Conservation (phyloP, 2,113 vertebrate species). For the Carollia perspicillata region DNA sequence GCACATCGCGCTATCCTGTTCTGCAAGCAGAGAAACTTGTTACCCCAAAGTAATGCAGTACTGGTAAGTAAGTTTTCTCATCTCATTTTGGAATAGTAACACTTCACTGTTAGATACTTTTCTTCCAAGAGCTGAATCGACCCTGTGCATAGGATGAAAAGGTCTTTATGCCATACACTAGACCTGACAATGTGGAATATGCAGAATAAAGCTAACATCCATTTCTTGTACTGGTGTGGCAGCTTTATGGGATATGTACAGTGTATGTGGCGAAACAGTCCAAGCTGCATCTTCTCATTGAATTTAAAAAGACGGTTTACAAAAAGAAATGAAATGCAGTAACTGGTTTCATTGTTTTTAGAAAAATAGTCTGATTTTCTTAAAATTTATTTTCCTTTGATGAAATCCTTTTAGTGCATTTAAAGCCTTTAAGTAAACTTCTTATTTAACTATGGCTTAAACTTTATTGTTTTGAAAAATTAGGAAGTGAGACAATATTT, state of each 20-base stretch:
- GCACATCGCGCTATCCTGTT: constrained; percentile 93
- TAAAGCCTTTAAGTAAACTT: neutral
- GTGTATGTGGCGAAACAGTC: neutral
- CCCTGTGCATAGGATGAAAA: neutral
- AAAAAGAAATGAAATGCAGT: neutral
- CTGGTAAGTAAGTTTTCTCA: constrained; percentile 89
- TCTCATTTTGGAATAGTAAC: neutral
- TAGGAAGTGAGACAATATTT: neutral
- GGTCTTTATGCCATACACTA: neutral
- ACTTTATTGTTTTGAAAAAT: neutral
- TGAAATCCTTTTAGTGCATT: constrained; percentile 16
- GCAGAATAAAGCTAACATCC: neutral
- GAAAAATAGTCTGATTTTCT: neutral
- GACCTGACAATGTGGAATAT: neutral
- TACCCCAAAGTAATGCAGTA: constrained; percentile 80
- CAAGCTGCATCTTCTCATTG: neutral
- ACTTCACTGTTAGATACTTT: neutral
- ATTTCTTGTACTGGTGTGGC: neutral
- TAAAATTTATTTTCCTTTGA: neutral
- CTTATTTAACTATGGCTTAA: neutral
- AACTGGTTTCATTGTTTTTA: neutral
- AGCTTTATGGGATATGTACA: neutral
- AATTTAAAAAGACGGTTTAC: neutral
- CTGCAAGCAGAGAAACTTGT: constrained; percentile 84
- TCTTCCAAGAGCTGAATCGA: neutral